Evolutionary conservation across 2,888 invertebrate genomes (phyloP).

Genomic region (Iphiclides podalirius): DNA sequence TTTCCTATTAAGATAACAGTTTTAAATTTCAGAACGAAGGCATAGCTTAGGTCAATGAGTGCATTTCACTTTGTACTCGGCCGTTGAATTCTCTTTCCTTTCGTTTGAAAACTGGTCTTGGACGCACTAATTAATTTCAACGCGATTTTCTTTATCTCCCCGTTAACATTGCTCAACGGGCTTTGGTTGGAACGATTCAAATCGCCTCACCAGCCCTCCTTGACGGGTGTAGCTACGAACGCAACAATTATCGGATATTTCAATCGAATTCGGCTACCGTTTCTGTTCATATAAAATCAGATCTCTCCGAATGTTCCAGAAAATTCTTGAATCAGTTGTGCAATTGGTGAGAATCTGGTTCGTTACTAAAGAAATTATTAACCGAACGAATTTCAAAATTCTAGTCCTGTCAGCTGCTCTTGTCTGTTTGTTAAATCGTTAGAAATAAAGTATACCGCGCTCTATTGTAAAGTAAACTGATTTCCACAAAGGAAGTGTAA

Average conservation of each 20-base stretch:
- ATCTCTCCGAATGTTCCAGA: constrained; percentile 4
- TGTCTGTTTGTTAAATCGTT: too few relatives aligned
- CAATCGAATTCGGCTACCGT: constrained; percentile 15
- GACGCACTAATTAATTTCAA: constrained; percentile 15
- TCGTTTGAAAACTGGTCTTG: constrained; percentile 15
- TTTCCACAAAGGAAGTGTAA: too few relatives aligned
- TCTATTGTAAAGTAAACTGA: not conserved
- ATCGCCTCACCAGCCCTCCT: constrained; percentile 9
- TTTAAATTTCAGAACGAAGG: too few relatives aligned
- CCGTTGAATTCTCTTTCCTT: constrained; percentile 7
- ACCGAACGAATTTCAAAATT: too few relatives aligned
- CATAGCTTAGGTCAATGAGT: too few relatives aligned
- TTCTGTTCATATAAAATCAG: constrained; percentile 15
- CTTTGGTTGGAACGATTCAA: constrained; percentile 17
- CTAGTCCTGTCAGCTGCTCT: too few relatives aligned
- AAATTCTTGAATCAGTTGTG: not conserved
- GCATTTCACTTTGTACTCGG: too few relatives aligned
- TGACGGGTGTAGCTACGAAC: constrained; percentile 1
- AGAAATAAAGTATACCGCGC: too few relatives aligned
- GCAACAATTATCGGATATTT: constrained; percentile 9
- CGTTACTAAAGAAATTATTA: too few relatives aligned
- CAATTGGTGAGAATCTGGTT: not conserved
- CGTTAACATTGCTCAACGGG: constrained; percentile 8
- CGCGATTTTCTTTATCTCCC: constrained; percentile 6
- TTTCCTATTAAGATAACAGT: too few relatives aligned